These are phyloP conservation scores for Eupsilia transversa DNA, from an alignment of 2,888 invertebrate genomes.

Conservation along the genomic window DNA sequence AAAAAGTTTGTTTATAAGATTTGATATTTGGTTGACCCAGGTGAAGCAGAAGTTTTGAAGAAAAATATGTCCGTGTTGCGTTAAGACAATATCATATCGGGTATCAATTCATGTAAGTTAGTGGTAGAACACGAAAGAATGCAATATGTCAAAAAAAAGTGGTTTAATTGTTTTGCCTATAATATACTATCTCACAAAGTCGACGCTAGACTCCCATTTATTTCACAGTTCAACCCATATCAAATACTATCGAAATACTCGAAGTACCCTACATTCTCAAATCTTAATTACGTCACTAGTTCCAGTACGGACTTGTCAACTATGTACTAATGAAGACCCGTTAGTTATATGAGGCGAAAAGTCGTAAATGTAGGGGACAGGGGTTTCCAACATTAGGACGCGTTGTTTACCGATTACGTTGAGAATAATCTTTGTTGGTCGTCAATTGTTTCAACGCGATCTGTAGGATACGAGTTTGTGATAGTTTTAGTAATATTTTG, in stretches of 20 bases:
- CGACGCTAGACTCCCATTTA: conserved; percentile 10
- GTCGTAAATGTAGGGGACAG: conserved; percentile 29
- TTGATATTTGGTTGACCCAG: conserved; percentile 5
- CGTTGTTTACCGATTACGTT: conserved; percentile 34
- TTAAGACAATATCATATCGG: too few relatives aligned
- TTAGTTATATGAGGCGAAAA: conserved; percentile 43
- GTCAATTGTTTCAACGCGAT: conserved; percentile 5
- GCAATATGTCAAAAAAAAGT: background rate
- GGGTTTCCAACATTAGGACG: conserved; percentile 20
- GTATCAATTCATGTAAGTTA: background rate
- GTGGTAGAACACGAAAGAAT: background rate
- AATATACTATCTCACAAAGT: background rate
- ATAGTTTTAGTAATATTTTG: background rate
- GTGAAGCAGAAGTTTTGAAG: conserved; percentile 6
- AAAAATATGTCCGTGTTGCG: background rate
- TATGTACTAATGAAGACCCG: conserved; percentile 59
- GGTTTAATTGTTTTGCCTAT: background rate
- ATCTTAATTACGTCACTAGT: conserved; percentile 54
- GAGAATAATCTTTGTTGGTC: background rate
- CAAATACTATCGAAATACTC: conserved; percentile 20
- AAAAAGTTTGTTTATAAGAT: conserved; percentile 45
- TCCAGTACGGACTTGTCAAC: conserved; percentile 43
- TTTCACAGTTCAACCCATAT: conserved; percentile 7
- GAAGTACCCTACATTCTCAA: conserved; percentile 50
- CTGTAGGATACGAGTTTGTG: background rate